Evolutionary conservation across 2,113 vertebrate genomes (phyloP).

Genomic region (Thamnophis sirtalis): DNA sequence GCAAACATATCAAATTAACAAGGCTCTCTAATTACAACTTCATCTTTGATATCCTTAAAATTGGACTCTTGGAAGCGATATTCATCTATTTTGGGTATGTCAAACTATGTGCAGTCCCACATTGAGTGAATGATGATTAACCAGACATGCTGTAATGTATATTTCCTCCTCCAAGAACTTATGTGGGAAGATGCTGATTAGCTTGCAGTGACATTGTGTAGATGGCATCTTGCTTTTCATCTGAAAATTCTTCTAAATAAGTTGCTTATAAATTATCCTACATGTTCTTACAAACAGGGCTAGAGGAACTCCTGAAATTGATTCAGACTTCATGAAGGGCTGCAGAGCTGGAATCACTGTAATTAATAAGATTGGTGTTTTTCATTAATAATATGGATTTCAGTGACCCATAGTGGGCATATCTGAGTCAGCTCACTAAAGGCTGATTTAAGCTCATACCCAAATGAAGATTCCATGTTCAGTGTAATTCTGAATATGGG

Average conservation of each 20-base stretch:
- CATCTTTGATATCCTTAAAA: background rate
- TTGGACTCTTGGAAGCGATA: background rate
- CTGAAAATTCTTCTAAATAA: background rate
- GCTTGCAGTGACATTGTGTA: background rate
- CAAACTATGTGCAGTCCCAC: background rate
- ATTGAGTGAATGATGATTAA: background rate
- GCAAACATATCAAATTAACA: background rate
- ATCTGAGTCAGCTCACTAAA: background rate
- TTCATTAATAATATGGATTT: background rate
- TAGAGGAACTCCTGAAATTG: background rate
- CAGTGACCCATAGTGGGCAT: background rate
- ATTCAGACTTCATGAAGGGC: background rate
- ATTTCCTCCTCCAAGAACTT: background rate
- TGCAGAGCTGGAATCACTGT: background rate
- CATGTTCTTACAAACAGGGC: background rate
- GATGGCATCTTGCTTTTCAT: background rate
- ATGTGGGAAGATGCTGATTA: background rate
- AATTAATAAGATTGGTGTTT: background rate
- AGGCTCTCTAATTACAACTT: background rate
- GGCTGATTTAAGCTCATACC: background rate
- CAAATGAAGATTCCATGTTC: background rate
- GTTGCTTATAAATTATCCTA: background rate
- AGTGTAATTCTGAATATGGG: background rate
- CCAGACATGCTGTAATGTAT: background rate
- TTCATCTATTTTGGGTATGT: background rate